Evolutionary conservation across 2,888 invertebrate genomes (phyloP), one percentile per base, ranked within the genome.

Genomic region (Rhorus exstirpatorius): DNA sequence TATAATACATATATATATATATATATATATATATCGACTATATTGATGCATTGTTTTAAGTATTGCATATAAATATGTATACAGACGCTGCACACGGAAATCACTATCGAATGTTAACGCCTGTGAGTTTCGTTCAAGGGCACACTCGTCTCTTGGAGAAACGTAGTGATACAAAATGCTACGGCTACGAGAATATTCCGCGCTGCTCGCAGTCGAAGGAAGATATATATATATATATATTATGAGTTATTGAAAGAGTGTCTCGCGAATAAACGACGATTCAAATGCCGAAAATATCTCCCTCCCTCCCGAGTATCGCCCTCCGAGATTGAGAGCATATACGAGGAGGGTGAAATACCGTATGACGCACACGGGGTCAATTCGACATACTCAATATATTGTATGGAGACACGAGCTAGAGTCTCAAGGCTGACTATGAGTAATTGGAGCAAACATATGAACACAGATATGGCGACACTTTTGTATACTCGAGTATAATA

Each of bases 101-200:
- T 81, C 80, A 77, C 70, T 63, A 41, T 83, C 81, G 79, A 83
- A 83, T 81, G 81, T 84, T 83, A 84, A 84, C 81, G 83, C 81
- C 81, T 83, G 65, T 49, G 74, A 79, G 26, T 75, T 78, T 35
- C 49, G 26, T 78, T 77, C 84, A 85, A 85, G 84, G 84, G n/a
- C n/a, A 75, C 79, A 71, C 53, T 26, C 72, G 46, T 21, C 38
- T 72, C 61, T 60, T 38, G 67, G 60, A 65, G 51, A 41, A 74
- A 58, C 71, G 49, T 71, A 71, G 58, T 53, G 72, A 49, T 76
- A 49, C 60, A 60, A n/a, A n/a, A 61, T 72, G 60, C 21, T 14
- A 17, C 21, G 49, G 60, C 21, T 14, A 17, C 21, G 49, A 35
- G 38, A 72, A 31, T 31, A 46, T 31, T 12, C 51, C 21, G 21